A percentile compares a stretch with the other conserved stretches of the same genome.
These are phyloP conservation scores for Dryobota labecula DNA, from an alignment of 2,888 invertebrate species.

Conservation along the genomic window DNA sequence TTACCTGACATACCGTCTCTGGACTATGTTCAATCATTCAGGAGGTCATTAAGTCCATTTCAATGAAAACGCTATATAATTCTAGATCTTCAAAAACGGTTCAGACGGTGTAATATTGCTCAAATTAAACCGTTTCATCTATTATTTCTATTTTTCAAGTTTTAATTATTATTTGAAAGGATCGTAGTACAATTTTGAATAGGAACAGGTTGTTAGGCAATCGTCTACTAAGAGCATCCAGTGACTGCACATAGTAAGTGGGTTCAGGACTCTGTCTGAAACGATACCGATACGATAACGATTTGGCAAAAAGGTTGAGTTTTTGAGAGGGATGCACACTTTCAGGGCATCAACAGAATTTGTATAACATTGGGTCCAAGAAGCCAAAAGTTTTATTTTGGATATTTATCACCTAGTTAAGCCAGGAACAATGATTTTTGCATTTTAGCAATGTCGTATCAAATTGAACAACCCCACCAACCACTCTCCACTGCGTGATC, in stretches of 20 bases:
- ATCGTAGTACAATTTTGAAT: slow-evolving; percentile 12
- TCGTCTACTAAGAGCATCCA: neutral
- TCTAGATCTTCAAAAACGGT: neutral
- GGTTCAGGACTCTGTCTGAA: neutral
- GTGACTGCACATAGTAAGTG: neutral
- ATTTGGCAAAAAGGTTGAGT: neutral
- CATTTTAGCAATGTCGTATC: neutral
- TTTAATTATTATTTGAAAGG: slow-evolving; percentile 4
- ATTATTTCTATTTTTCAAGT: neutral
- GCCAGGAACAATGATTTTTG: neutral
- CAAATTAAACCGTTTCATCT: slow-evolving; percentile 10
- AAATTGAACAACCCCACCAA: neutral
- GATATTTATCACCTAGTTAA: neutral
- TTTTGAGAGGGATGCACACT: neutral
- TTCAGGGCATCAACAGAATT: neutral
- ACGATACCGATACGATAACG: neutral
- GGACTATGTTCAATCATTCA: slow-evolving; percentile 1
- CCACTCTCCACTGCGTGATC: neutral
- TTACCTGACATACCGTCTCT: slow-evolving; percentile 2
- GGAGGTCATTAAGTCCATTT: slow-evolving; percentile 9
- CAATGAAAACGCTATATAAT: slow-evolving; percentile 5
- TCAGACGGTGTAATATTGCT: neutral
- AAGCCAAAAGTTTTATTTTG: neutral
- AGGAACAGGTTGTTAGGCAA: slow-evolving; percentile 18
- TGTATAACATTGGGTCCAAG: too few species aligned